phyloP scores from a whole-genome alignment of 2,888 invertebrate species.

The Axea sp. region DNA sequence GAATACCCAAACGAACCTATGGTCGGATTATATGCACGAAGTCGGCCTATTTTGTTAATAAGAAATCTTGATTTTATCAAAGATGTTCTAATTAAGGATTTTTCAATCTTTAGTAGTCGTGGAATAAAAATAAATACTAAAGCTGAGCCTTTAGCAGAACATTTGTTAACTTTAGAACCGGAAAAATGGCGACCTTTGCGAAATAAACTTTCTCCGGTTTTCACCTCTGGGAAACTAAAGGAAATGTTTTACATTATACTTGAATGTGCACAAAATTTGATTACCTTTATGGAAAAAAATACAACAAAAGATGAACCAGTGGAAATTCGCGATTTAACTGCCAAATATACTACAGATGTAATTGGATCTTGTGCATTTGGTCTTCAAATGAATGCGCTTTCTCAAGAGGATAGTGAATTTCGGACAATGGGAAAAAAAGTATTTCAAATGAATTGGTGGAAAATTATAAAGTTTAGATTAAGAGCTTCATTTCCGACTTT shows the following conservation, averaged over 20 bases:
- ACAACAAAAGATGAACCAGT: constrained; percentile 59
- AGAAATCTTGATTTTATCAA: constrained; percentile 74
- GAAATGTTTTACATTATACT: constrained; percentile 79
- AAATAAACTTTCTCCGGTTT: constrained; percentile 79
- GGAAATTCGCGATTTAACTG: constrained; percentile 70
- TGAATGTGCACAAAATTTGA: constrained; percentile 77
- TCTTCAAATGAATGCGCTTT: constrained; percentile 74
- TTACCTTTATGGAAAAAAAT: constrained; percentile 75
- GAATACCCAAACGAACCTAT: constrained; percentile 6
- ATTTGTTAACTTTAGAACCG: constrained; percentile 77
- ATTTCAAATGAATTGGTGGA: constrained; percentile 60
- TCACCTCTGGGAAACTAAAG: constrained; percentile 80
- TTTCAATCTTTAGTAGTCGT: constrained; percentile 65
- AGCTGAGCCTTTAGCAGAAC: constrained; percentile 79
- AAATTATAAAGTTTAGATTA: not conserved
- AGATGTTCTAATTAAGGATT: constrained; percentile 78
- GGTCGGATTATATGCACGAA: constrained; percentile 76
- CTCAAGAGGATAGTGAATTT: constrained; percentile 73
- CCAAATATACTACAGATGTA: constrained; percentile 78
- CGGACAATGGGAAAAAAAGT: constrained; percentile 71
- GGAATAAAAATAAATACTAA: constrained; percentile 67
- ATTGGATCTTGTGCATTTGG: constrained; percentile 79
- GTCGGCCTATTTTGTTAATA: constrained; percentile 46
- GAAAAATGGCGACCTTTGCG: constrained; percentile 80
- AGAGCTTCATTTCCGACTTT: constrained; percentile 63